A percentile compares a stretch with the other conserved stretches of the same genome.
phyloP scores from a whole-genome alignment of 2,113 vertebrate species.

The Chaenogobius annularis region DNA sequence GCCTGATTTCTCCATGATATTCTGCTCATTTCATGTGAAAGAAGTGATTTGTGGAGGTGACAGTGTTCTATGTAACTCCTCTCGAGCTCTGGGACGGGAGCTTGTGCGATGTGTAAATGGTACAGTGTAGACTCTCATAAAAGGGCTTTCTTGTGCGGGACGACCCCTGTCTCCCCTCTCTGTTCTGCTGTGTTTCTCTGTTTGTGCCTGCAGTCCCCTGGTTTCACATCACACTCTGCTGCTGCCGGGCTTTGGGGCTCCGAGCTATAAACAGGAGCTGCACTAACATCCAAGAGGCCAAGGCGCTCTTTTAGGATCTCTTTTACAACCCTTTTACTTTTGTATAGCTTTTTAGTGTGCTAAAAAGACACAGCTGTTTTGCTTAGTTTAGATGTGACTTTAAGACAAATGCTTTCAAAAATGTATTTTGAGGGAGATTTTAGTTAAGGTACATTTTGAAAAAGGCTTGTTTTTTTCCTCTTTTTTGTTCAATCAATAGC shows the following conservation, averaged over 20 bases:
- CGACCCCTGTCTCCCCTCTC: slow-evolving; percentile 23
- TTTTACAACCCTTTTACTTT: slow-evolving; percentile 6
- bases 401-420: too few relatives aligned
- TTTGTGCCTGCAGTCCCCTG: slow-evolving; percentile 36
- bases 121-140: slow-evolving; percentile 68
- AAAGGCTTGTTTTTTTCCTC: too few relatives aligned
- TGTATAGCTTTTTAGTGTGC: not conserved
- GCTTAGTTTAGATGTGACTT: not conserved
- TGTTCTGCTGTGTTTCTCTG: slow-evolving; percentile 15
- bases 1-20: slow-evolving; percentile 25
- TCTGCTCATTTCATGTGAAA: slow-evolving; percentile 23
- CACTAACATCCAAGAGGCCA: slow-evolving; percentile 62
- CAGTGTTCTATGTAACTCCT: slow-evolving; percentile 21
- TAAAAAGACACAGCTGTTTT: slow-evolving; percentile 8
- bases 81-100: slow-evolving; percentile 50
- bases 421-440: too few relatives aligned
- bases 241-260: slow-evolving; percentile 59
- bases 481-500: too few relatives aligned
- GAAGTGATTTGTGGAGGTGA: slow-evolving; percentile 20
- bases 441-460: too few relatives aligned
- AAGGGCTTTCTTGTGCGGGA: slow-evolving; percentile 68
- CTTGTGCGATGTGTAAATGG: slow-evolving; percentile 68
- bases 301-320: slow-evolving; percentile 55
- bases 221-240: slow-evolving; percentile 48
- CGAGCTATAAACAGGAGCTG: slow-evolving; percentile 63